Base-by-base conservation (phyloP, 1,140 invertebrate genomes). In the Trissolcus basalis region DNA sequence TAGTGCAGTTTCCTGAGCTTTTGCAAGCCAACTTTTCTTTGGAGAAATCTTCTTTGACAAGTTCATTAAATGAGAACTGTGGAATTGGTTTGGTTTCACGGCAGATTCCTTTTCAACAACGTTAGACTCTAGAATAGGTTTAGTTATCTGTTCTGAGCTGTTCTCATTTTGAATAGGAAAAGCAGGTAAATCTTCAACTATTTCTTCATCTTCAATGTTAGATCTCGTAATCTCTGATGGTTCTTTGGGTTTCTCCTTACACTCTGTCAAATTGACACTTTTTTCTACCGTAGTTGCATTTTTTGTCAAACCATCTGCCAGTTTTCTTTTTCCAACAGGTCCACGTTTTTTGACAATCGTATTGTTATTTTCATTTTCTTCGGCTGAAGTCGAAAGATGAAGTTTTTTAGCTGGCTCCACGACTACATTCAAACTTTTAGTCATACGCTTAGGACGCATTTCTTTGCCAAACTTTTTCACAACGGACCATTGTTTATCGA, bases 381-480 rank as follows among this genome's bases (percentile, higher is more conserved):
- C 35, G 15, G 6, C 50, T 61, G 9, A 47, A 6, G 49, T 55
- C 14, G 39, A 47, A 7, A 5, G 15, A 10, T 61, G 53, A 27
- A 47, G 45, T 67, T 74, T 78, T 48, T 78, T 78, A 7, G 51
- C 60, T 13, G 76, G 33, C 54, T 78, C 61, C n/a, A 78, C 59
- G 36, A 71, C n/a, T 10, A 83, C 64, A 36, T 82, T 56, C 35
- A 84, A 47, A 7, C 50, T 75, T 32, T 61, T 83, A 0, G 77
- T 33, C 12, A 78, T 83, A 14, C 54, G 78, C 11, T 33, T 83
- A 6, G 48, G 16, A 3, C 74, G 70, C 63, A 81, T 75, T 70
- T 83, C 81, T 48, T 80, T 83, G 0, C 76, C 80, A 54, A 82
- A 74, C 15, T 78, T 13, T 12, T 55, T 73, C 1, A 83, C 60